Evolutionary conservation across 1,140 invertebrate genomes (phyloP), one percentile per base, ranked within the genome.

Genomic region (Cepaea nemoralis): DNA sequence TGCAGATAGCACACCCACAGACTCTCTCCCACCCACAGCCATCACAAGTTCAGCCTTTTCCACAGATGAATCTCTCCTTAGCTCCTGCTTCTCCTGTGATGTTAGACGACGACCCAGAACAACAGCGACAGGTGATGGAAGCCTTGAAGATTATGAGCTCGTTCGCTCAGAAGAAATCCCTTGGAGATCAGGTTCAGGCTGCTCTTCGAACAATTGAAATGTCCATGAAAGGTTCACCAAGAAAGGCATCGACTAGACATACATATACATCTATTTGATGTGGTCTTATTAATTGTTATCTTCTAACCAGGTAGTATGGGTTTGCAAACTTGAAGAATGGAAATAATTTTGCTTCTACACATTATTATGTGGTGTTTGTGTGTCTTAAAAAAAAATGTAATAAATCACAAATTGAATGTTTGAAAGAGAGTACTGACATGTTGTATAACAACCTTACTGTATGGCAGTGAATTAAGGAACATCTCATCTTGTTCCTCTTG

Each of bases 131-230:
- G 31, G 67, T 80, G 67, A 70, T 80, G 69, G 78, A 80, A 27
- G 78, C 78, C n/a, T 55, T 80, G n/a, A 80, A 73, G 78, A 80
- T 80, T 24, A 73, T 80, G 42, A 80, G 59, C 48, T 71, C 66
- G 0, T 80, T 80, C 39, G 78, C 78, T 48, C 67, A 70, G 42
- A 80, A 73, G 69, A 71, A 55, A 27, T 80, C 78, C 1, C 48
- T 80, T 22, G 78, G 78, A 35, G 78, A 71, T 27, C 67, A 80
- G 12, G 66, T 80, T 2, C 78, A 80, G 59, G 31, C 67, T 31
- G 78, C 69, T 16, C 42, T 80, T 19, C 69, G 69, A 73, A 80
- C 78, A n/a, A 80, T 80, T 45, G 67, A 80, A 45, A 80, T 80
- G 78, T 35, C 78, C 31, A 33, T 80, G 31, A 80, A 73, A 63